These are phyloP conservation scores for Oscheius myriophilus DNA, from an alignment of 2,888 invertebrate genomes.

Conservation along the genomic window DNA sequence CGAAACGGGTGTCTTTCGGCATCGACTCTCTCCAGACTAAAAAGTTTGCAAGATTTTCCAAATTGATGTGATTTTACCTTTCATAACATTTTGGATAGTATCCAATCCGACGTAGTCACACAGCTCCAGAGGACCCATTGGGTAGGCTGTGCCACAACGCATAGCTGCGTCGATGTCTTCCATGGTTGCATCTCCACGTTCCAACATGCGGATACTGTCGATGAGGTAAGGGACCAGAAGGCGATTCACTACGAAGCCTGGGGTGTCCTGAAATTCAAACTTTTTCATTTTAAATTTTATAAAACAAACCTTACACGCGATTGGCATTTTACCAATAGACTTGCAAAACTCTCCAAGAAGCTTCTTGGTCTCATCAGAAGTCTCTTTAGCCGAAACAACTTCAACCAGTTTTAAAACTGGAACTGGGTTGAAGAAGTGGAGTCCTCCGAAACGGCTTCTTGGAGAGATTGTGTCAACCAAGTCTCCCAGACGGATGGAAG, in stretches of 20 bases:
- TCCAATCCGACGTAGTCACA: slow-evolving; percentile 86
- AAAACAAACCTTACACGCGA: slow-evolving; percentile 79
- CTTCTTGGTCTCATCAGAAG: slow-evolving; percentile 81
- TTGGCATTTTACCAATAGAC: slow-evolving; percentile 83
- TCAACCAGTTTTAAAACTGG: slow-evolving; percentile 89
- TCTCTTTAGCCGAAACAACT: slow-evolving; percentile 81
- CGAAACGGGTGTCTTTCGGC: slow-evolving; percentile 53
- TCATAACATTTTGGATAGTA: slow-evolving; percentile 81
- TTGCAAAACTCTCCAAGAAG: slow-evolving; percentile 83
- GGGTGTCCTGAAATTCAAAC: slow-evolving; percentile 78
- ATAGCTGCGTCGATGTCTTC: slow-evolving; percentile 82
- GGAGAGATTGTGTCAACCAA: slow-evolving; percentile 73
- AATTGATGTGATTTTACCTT: slow-evolving; percentile 74
- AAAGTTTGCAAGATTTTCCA: slow-evolving; percentile 14
- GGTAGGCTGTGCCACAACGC: slow-evolving; percentile 74
- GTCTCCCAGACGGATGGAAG: slow-evolving; percentile 84
- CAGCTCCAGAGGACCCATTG: slow-evolving; percentile 88
- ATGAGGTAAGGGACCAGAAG: slow-evolving; percentile 84
- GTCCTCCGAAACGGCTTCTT: slow-evolving; percentile 81
- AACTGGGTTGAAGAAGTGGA: slow-evolving; percentile 92
- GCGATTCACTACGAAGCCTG: slow-evolving; percentile 90
- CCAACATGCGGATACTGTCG: slow-evolving; percentile 76
- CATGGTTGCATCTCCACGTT: slow-evolving; percentile 78
- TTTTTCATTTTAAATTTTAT: neutral
- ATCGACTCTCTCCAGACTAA: slow-evolving; percentile 57